Percentiles rank a stretch among this genome's conserved stretches.
These are phyloP conservation scores for Cancer borealis DNA, from an alignment of 2,888 invertebrate species.

Conservation along the genomic window DNA sequence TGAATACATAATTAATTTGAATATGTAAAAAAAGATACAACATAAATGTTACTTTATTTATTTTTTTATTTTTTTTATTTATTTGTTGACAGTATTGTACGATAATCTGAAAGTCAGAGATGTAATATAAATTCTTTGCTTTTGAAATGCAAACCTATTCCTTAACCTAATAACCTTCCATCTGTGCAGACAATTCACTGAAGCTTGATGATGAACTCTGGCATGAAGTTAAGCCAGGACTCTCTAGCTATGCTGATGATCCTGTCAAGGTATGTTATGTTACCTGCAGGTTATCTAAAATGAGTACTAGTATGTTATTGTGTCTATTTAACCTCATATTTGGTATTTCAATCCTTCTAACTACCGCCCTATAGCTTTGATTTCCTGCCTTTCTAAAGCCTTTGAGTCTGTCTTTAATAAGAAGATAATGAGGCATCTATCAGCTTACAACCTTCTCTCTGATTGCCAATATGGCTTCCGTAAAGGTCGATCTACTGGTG, in stretches of 20 bases:
- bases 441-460: too few species aligned
- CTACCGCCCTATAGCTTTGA: too few species aligned
- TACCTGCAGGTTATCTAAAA: background rate
- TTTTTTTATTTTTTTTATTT: too few species aligned
- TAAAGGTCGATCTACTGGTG: too few species aligned
- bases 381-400: too few species aligned
- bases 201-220: constrained; percentile 91
- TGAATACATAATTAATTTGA: too few species aligned
- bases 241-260: constrained; percentile 91
- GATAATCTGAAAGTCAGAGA: background rate
- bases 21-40: too few species aligned
- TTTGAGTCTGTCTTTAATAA: too few species aligned
- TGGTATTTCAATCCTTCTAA: too few species aligned
- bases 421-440: too few species aligned
- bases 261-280: constrained; percentile 85
- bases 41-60: too few species aligned
- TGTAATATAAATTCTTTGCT: background rate
- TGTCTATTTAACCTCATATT: background rate
- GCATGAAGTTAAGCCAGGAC: constrained; percentile 90
- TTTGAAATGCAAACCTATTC: background rate
- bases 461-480: too few species aligned
- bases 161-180: background rate
- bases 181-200: constrained; percentile 82
- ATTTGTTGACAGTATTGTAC: background rate
- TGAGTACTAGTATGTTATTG: background rate